phyloP scores from a whole-genome alignment of 2,888 invertebrate species.

The Coleophora deauratella region DNA sequence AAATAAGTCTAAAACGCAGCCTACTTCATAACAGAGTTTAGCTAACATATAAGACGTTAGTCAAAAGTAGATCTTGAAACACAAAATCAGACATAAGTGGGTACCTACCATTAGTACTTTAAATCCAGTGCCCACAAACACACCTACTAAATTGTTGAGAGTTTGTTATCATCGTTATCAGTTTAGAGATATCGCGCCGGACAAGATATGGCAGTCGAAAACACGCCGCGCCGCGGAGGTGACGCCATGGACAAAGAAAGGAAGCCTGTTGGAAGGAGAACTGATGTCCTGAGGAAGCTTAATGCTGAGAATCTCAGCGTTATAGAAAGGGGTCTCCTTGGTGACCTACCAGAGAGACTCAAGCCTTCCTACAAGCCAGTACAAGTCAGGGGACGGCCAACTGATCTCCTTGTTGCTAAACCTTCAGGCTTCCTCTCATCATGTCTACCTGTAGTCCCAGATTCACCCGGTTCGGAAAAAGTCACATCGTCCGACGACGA shows the following conservation, averaged over 20 bases:
- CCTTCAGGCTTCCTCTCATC: slow-evolving; percentile 55
- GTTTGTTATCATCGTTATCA: slow-evolving; percentile 48
- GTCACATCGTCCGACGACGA: slow-evolving; percentile 41
- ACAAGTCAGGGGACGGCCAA: slow-evolving; percentile 41
- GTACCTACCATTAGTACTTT: too few species aligned
- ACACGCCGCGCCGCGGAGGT: slow-evolving; percentile 40
- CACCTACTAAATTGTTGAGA: background rate
- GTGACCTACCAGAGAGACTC: slow-evolving; percentile 54
- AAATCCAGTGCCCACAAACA: too few species aligned
- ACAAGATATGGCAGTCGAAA: slow-evolving; percentile 47
- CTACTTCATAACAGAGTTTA: too few species aligned
- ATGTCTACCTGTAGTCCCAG: slow-evolving; percentile 46
- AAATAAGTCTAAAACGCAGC: too few species aligned
- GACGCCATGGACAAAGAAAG: slow-evolving; percentile 61
- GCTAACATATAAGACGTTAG: too few species aligned
- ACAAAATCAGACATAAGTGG: too few species aligned
- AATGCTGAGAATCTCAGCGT: slow-evolving; percentile 53
- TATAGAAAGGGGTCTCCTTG: slow-evolving; percentile 57
- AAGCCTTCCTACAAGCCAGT: slow-evolving; percentile 40
- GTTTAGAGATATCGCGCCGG: slow-evolving; percentile 33
- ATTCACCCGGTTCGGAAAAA: slow-evolving; percentile 37
- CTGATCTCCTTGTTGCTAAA: slow-evolving; percentile 56
- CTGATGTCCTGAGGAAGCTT: slow-evolving; percentile 53
- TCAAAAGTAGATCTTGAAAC: too few species aligned
- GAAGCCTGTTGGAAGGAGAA: slow-evolving; percentile 38